Percentiles rank a stretch among this genome's conserved stretches.
Evolutionary conservation across 2,113 vertebrate species (phyloP).

Genomic region (Nannospalax galili): DNA sequence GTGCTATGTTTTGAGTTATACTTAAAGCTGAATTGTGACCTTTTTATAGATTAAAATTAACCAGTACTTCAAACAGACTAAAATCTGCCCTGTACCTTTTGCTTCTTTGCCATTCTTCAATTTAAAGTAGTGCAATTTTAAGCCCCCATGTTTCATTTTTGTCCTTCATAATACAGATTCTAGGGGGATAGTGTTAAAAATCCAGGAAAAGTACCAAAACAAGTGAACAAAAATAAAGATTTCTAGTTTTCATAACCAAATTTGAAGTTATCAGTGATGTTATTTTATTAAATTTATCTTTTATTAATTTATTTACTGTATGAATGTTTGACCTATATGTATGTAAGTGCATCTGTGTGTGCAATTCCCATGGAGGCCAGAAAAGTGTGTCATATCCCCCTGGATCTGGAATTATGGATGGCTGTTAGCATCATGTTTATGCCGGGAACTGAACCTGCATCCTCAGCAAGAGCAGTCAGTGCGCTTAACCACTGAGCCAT

Average conservation of each 20-base stretch:
- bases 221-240: not conserved
- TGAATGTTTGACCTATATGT: too few species aligned
- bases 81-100: not conserved
- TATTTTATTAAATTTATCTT: too few species aligned
- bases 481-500: too few species aligned
- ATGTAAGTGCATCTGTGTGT: too few species aligned
- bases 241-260: constrained; percentile 35
- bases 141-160: constrained; percentile 19
- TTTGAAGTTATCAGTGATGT: not conserved
- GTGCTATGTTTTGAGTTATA: not conserved
- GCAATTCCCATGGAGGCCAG: too few species aligned
- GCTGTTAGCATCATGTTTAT: too few species aligned
- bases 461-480: too few species aligned
- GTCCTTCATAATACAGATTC: constrained; percentile 47
- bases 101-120: constrained; percentile 6
- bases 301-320: too few species aligned
- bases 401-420: too few species aligned
- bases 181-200: not conserved
- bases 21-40: constrained; percentile 43
- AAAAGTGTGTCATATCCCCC: too few species aligned
- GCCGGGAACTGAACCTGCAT: too few species aligned
- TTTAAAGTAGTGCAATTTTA: constrained; percentile 37
- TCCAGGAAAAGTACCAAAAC: constrained; percentile 12
- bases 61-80: constrained; percentile 4
- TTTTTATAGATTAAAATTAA: constrained; percentile 65